Percentiles rank a stretch among this genome's conserved stretches.
phyloP scores from a whole-genome alignment of 2,888 invertebrate genomes.

The Orthosia gothica region DNA sequence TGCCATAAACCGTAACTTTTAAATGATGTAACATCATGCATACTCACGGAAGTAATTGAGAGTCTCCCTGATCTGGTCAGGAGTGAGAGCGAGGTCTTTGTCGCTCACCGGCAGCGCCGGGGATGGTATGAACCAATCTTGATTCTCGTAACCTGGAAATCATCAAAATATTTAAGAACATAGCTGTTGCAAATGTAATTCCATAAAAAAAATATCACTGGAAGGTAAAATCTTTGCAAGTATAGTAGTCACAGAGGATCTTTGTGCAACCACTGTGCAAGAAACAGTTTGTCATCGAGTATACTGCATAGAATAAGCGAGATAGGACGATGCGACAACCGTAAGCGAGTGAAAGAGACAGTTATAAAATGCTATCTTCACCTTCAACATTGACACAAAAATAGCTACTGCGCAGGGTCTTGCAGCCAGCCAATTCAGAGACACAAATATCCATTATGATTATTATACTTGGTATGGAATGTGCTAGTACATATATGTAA shows the following conservation, averaged over 20 bases:
- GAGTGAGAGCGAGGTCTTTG: constrained; percentile 95
- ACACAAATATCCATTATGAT: too few species aligned
- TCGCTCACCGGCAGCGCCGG: constrained; percentile 95
- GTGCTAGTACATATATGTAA: background rate
- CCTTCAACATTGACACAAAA: too few species aligned
- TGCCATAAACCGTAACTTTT: background rate
- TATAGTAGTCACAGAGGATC: too few species aligned
- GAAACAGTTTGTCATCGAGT: too few species aligned
- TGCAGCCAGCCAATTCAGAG: too few species aligned
- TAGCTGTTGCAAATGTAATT: background rate
- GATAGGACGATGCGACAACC: too few species aligned
- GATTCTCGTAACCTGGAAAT: constrained; percentile 96
- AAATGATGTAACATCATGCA: constrained; percentile 11
- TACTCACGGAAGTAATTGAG: constrained; percentile 99
- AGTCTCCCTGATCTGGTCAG: constrained; percentile 98
- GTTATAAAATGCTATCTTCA: too few species aligned
- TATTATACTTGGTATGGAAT: background rate
- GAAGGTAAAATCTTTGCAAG: constrained; percentile 5
- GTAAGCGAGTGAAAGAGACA: too few species aligned
- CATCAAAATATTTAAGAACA: constrained; percentile 39
- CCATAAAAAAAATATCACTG: background rate
- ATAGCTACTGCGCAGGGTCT: too few species aligned
- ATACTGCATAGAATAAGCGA: too few species aligned
- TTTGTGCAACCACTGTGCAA: too few species aligned
- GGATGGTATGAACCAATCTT: constrained; percentile 98